phyloP scores from a whole-genome alignment of 2,113 vertebrate species.

The Theristicus caerulescens region DNA sequence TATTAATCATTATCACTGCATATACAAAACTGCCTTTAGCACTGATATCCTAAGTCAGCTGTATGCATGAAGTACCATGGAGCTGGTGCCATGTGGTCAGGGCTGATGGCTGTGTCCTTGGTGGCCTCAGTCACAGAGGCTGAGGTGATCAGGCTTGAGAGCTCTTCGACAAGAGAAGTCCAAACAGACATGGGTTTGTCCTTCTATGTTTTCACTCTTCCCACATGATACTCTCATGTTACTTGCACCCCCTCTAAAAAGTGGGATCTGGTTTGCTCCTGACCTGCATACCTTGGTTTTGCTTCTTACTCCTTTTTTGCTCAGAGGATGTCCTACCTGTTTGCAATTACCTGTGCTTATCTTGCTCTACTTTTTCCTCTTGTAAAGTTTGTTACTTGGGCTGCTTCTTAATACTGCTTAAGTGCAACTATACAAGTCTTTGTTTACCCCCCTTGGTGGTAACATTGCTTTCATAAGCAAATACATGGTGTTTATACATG shows the following conservation, averaged over 20 bases:
- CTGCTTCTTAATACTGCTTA: background rate
- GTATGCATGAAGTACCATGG: rapidly evolving
- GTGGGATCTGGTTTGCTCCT: background rate
- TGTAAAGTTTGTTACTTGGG: background rate
- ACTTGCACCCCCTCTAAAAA: background rate
- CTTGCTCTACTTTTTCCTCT: background rate
- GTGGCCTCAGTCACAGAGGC: background rate
- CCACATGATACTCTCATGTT: background rate
- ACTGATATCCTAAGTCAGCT: background rate
- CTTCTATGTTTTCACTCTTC: background rate
- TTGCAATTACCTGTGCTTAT: background rate
- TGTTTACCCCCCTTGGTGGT: background rate
- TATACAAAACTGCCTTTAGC: background rate
- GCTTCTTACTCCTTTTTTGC: background rate
- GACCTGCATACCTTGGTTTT: background rate
- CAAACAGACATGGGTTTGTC: background rate
- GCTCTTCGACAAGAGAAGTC: background rate
- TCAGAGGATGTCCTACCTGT: background rate
- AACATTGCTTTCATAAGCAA: background rate
- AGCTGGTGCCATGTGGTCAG: background rate
- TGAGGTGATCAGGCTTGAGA: background rate
- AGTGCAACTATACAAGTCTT: background rate
- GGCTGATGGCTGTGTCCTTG: background rate
- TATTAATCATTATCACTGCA: background rate
- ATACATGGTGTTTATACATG: rapidly evolving